Conservation (phyloP, 2,113 vertebrate genomes). For the Leptobrachium ailaonicum region DNA sequence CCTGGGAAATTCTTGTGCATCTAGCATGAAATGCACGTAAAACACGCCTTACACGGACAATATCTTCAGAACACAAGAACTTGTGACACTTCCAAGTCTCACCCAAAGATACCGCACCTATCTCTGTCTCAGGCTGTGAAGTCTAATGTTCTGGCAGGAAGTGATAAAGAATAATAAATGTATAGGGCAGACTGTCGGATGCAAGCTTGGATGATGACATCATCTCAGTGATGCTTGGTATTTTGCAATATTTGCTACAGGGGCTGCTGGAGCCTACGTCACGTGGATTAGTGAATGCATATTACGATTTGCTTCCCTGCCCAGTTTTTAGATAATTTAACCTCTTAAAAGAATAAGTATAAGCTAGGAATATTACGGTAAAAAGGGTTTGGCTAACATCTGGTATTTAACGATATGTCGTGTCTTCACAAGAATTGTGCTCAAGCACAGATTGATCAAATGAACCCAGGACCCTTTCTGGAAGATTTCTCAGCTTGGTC, state of each 20-base stretch:
- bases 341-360: too few relatives aligned
- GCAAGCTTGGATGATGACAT: conserved; percentile 25
- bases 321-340: too few relatives aligned
- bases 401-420: too few relatives aligned
- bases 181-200: neutral
- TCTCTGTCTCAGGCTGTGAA: conserved; percentile 5
- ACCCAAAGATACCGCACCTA: conserved; percentile 42
- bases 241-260: neutral
- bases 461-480: too few relatives aligned
- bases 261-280: too few relatives aligned
- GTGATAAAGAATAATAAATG: conserved; percentile 20
- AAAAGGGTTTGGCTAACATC: too few relatives aligned
- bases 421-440: too few relatives aligned
- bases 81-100: conserved; percentile 38
- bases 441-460: too few relatives aligned
- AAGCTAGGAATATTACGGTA: too few relatives aligned
- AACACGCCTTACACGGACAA: conserved; percentile 10
- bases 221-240: neutral
- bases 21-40: conserved; percentile 9
- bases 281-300: too few relatives aligned
- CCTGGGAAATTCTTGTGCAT: conserved; percentile 26
- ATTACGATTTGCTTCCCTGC: too few relatives aligned
- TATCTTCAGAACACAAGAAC: conserved; percentile 30
- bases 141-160: conserved; percentile 42
- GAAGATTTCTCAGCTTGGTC: too few relatives aligned